Conservation (phyloP, 1,140 invertebrate genomes). For the Cataglyphis hispanica region DNA sequence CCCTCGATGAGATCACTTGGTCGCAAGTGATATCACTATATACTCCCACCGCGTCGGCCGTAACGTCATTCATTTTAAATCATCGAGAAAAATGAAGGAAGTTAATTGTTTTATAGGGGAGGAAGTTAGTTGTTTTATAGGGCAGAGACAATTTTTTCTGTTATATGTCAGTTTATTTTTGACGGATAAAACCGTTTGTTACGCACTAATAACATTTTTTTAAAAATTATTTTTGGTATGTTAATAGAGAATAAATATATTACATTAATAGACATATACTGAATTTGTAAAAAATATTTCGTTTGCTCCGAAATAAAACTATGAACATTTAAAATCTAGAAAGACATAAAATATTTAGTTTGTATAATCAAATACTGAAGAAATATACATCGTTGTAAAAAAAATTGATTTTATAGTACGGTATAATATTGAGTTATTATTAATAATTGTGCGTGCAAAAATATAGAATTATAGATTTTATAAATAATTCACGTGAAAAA, state of each 20-base stretch:
- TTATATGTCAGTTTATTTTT: constrained; percentile 7
- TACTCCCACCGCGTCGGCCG: neutral
- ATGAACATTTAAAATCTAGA: neutral
- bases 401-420: constrained; percentile 32
- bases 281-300: neutral
- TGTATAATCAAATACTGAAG: neutral
- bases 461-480: constrained; percentile 27
- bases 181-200: constrained; percentile 17
- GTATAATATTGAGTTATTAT: no score
- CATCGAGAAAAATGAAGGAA: constrained; percentile 20
- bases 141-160: constrained; percentile 10
- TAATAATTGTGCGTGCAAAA: neutral
- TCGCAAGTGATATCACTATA: constrained; percentile 40
- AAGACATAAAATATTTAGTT: neutral
- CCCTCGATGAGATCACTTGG: constrained; percentile 45
- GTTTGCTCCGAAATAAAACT: neutral
- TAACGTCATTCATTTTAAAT: constrained; percentile 31
- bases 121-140: neutral
- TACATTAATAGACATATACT: neutral
- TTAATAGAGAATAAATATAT: neutral
- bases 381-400: neutral
- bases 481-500: neutral
- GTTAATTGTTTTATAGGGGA: neutral
- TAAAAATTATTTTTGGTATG: neutral
- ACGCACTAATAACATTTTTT: neutral